Evolutionary conservation across 2,888 invertebrate genomes (phyloP).

Genomic region (Micoletzkya japonica): DNA sequence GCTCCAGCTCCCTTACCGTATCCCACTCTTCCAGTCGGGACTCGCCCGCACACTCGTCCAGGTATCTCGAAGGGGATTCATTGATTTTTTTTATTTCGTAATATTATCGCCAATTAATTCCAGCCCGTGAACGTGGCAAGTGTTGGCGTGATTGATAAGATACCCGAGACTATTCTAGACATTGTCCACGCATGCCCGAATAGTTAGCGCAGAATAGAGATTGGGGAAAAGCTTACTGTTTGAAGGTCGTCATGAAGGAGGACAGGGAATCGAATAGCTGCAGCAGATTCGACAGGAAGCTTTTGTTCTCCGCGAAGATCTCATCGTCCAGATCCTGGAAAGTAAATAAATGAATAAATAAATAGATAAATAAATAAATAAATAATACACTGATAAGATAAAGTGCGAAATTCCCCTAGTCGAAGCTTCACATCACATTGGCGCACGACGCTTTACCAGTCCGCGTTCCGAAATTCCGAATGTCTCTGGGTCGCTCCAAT

Average conservation of each 20-base stretch:
- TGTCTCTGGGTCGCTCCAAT: too few relatives aligned
- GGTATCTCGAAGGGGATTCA: conserved; percentile 1
- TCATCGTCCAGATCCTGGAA: conserved; percentile 29
- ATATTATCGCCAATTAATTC: neutral
- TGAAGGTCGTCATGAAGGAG: conserved; percentile 24
- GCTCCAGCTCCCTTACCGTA: conserved; percentile 25
- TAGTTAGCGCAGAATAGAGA: too few relatives aligned
- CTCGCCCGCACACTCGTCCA: conserved; percentile 20
- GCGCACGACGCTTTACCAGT: too few relatives aligned
- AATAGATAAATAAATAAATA: neutral
- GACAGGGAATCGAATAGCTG: conserved; percentile 24
- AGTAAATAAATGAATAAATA: neutral
- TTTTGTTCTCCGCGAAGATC: conserved; percentile 21
- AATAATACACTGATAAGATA: neutral
- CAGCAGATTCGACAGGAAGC: conserved; percentile 14
- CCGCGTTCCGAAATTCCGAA: too few relatives aligned
- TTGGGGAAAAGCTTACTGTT: conserved; percentile 21
- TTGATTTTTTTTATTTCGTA: neutral
- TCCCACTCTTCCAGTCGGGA: conserved; percentile 29
- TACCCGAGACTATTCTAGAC: neutral
- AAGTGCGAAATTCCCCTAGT: neutral
- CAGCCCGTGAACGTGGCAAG: too few relatives aligned
- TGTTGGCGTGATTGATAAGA: too few relatives aligned
- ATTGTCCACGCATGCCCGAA: too few relatives aligned
- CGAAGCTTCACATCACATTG: neutral